phyloP scores from a whole-genome alignment of 1,140 invertebrate genomes.

The Aphelenchoides fujianensis region DNA sequence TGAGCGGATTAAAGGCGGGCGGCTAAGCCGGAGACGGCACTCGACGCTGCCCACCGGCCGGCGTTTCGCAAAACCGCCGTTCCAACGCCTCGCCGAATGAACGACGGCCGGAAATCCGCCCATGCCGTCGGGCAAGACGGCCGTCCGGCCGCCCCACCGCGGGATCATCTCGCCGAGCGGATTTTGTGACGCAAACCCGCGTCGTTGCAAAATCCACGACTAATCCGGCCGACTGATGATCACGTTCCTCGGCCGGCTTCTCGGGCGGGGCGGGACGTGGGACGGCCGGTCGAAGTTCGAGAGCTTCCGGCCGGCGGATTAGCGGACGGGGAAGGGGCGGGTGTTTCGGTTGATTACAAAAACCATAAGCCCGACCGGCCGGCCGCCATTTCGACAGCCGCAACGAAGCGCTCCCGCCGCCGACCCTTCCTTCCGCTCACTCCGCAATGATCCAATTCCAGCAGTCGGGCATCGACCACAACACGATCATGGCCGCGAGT shows the following conservation, averaged over 20 bases:
- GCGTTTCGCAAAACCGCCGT: neutral
- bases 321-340: neutral
- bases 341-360: neutral
- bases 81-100: neutral
- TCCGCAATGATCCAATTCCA: conserved; percentile 9
- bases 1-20: neutral
- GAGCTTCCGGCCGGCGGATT: neutral
- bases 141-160: neutral
- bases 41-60: neutral
- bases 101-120: neutral
- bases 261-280: too few relatives aligned
- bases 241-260: neutral
- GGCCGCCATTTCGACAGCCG: neutral
- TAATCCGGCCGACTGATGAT: neutral
- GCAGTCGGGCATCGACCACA: conserved; percentile 1
- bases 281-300: neutral
- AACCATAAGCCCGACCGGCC: too few relatives aligned
- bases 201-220: neutral
- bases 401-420: too few relatives aligned
- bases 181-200: neutral
- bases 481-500: neutral
- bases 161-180: neutral
- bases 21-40: neutral
- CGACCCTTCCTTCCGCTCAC: neutral
- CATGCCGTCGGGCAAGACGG: too few relatives aligned